Evolutionary conservation across 2,888 invertebrate genomes (phyloP), one percentile per base, ranked within the genome.

Genomic region (Rotaria socialis): DNA sequence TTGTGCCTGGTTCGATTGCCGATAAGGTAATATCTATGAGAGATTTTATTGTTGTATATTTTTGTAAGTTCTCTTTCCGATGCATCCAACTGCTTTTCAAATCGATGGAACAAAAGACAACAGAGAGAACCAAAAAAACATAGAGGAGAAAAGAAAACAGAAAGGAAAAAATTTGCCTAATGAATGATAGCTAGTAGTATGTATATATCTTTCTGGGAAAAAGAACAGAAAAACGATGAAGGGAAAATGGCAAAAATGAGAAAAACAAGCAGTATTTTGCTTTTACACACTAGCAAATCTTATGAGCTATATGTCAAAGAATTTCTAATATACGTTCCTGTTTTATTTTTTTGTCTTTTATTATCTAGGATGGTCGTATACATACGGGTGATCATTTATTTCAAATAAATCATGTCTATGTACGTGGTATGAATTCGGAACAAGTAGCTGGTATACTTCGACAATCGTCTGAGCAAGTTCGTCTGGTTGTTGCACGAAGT

Each of bases 351-450:
- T 85, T 67, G 2, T 55, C 16, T 47, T 3, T 85, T n/a, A 22
- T 41, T 22, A 55, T 91, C 0, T 91, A 96, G 95, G 97, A 99
- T 93, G 95, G 95, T 88, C 94, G 97, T 86, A 93, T 99, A 88
- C 96, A 96, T 92, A 95, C 96, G 92, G 98, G 98, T 16, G 99
- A 99, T 92, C 98, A 99, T 92, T 95, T 99, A 89, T 93, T 99
- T 89, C 97, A 98, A 92, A 92, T 92, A 84, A 92, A 92, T 11
- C 95, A 96, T 89, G 95, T 97, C 89, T 96, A 96, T 92, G 93
- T 98, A 89, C 94, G 96, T 86, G 97, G 98, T 87, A 96, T 97
- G 94, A 96, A 96, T 88, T 96, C 96, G 86, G 98, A 99, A 92
- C 92, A 93, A 92, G 97, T 97, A 89, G 97, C 97, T 41, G 94